phyloP scores from a whole-genome alignment of 1,140 invertebrate species.

The Sitophilus oryzae region DNA sequence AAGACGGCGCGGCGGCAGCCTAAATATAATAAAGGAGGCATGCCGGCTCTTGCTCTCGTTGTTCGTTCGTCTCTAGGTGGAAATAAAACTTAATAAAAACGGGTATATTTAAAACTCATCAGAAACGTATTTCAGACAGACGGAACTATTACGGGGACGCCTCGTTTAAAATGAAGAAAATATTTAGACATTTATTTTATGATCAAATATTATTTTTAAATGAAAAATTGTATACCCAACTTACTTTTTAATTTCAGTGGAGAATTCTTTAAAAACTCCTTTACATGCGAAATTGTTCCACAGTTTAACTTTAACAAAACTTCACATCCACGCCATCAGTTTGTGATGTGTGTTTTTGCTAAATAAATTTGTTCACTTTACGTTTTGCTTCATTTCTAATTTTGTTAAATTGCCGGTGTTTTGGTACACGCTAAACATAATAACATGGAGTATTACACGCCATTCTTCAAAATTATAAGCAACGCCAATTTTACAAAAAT shows the following conservation, averaged over 20 bases:
- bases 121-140: neutral
- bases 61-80: neutral
- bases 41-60: neutral
- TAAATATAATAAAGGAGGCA: slow-evolving; percentile 24
- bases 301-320: no score
- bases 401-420: neutral
- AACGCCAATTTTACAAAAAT: neutral
- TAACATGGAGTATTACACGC: slow-evolving; percentile 17
- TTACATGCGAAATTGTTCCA: no score
- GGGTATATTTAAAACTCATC: neutral
- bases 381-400: slow-evolving; percentile 16
- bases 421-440: slow-evolving; percentile 13
- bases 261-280: no score
- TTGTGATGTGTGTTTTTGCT: neutral
- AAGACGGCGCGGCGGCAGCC: slow-evolving; percentile 13
- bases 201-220: no score
- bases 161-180: no score
- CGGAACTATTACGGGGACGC: no score
- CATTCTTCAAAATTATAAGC: neutral
- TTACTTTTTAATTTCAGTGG: no score
- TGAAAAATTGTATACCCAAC: no score
- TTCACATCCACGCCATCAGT: neutral
- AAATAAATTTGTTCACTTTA: slow-evolving; percentile 14
- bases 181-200: no score
- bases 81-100: neutral